phyloP scores from a whole-genome alignment of 2,888 invertebrate species.

The Ephialtes manifestator region DNA sequence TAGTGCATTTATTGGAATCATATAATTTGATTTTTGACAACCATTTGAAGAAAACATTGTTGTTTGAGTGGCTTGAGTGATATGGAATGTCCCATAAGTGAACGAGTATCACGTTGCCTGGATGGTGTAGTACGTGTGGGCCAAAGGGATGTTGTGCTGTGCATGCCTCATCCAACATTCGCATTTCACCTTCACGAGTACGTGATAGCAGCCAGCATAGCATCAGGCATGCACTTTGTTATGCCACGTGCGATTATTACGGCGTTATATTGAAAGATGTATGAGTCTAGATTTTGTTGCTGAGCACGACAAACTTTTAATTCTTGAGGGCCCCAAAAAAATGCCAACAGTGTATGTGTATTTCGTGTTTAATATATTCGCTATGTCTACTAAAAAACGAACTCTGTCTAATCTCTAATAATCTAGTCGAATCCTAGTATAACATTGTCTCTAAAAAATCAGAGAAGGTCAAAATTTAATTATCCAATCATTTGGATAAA shows the following conservation, averaged over 20 bases:
- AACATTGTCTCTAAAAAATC: slow-evolving; percentile 22
- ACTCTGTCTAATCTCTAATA: slow-evolving; percentile 49
- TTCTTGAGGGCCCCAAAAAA: neutral
- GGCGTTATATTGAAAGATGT: slow-evolving; percentile 27
- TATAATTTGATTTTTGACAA: too few relatives aligned
- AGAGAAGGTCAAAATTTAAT: neutral
- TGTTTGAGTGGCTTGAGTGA: too few relatives aligned
- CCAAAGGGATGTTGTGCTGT: slow-evolving; percentile 30
- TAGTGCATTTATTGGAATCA: too few relatives aligned
- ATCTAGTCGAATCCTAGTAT: slow-evolving; percentile 15
- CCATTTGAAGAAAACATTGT: too few relatives aligned
- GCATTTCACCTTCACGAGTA: slow-evolving; percentile 62
- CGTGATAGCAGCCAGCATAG: slow-evolving; percentile 27
- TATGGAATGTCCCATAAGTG: neutral
- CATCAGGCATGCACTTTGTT: slow-evolving; percentile 59
- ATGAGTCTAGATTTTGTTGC: slow-evolving; percentile 22
- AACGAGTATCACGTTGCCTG: slow-evolving; percentile 36
- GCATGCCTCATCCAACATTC: slow-evolving; percentile 69
- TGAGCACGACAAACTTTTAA: slow-evolving; percentile 1
- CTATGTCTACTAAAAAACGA: slow-evolving; percentile 26
- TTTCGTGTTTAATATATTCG: slow-evolving; percentile 20
- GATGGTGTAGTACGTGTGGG: slow-evolving; percentile 45
- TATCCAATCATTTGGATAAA: neutral
- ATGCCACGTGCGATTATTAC: slow-evolving; percentile 58
- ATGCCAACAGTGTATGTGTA: neutral